Conservation (phyloP, 2,113 vertebrate genomes). For the Oostethus manadensis region DNA sequence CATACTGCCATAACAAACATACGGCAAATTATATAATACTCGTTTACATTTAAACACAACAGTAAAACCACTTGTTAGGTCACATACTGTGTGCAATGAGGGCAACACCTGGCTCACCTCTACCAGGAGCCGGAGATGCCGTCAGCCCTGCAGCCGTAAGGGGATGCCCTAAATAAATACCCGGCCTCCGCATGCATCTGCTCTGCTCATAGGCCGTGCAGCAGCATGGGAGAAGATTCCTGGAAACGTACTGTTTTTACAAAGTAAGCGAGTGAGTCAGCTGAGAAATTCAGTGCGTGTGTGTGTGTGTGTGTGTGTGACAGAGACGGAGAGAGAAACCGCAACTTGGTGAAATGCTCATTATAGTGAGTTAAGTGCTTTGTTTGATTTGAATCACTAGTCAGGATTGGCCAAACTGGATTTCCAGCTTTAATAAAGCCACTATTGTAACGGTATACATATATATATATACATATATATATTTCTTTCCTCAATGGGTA, state of each 20-base stretch:
- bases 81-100: slow-evolving; percentile 19
- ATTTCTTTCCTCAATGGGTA: neutral
- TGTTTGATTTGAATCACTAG: neutral
- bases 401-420: neutral
- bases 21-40: neutral
- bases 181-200: slow-evolving; percentile 20
- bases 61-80: neutral
- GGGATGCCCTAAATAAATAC: slow-evolving; percentile 46
- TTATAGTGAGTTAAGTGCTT: neutral
- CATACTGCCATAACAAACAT: neutral
- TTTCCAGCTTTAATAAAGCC: neutral
- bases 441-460: no score
- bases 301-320: neutral
- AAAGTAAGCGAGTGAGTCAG: slow-evolving; percentile 5
- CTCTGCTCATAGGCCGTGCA: slow-evolving; percentile 16
- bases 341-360: neutral
- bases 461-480: no score
- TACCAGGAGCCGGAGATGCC: slow-evolving; percentile 12
- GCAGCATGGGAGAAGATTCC: slow-evolving; percentile 37
- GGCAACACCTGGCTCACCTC: slow-evolving; percentile 41
- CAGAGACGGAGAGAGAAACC: neutral
- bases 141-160: slow-evolving; percentile 16
- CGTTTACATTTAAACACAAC: neutral
- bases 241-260: slow-evolving; percentile 31
- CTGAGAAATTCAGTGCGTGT: neutral